Percentiles rank a stretch among this genome's conserved stretches.
phyloP scores from a whole-genome alignment of 2,888 invertebrate species.

The Polydrusus pterygomalis region DNA sequence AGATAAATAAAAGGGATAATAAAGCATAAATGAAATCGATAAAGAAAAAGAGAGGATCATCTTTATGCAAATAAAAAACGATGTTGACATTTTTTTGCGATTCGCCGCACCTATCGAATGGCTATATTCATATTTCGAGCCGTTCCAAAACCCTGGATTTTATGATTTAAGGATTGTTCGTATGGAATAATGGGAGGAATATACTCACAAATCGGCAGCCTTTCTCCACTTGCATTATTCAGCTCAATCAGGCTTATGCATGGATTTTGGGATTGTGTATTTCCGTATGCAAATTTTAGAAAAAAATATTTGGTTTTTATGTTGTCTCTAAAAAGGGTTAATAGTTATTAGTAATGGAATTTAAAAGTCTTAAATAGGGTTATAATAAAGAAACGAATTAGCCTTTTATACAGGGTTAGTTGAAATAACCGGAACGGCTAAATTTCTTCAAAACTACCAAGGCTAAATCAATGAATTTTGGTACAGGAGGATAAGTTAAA shows the following conservation, averaged over 20 bases:
- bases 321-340: neutral
- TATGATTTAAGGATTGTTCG: conserved; percentile 37
- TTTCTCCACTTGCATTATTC: conserved; percentile 32
- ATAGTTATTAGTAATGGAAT: no score
- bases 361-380: no score
- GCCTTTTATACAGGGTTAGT: no score
- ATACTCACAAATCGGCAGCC: conserved; percentile 34
- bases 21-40: neutral
- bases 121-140: conserved; percentile 26
- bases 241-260: conserved; percentile 35
- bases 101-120: neutral
- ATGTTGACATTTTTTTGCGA: conserved; percentile 24
- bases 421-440: no score
- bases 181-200: conserved; percentile 28
- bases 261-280: conserved; percentile 24
- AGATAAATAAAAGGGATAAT: neutral
- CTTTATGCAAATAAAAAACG: conserved; percentile 22
- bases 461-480: no score
- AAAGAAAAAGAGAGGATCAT: neutral
- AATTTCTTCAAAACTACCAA: no score
- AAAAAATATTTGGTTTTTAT: conserved; percentile 3
- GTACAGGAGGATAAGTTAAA: no score
- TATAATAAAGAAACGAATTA: no score
- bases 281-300: conserved; percentile 14
- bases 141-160: conserved; percentile 20